These are phyloP conservation scores for Elymnias hypermnestra DNA, from an alignment of 1,140 invertebrate species.

Conservation along the genomic window DNA sequence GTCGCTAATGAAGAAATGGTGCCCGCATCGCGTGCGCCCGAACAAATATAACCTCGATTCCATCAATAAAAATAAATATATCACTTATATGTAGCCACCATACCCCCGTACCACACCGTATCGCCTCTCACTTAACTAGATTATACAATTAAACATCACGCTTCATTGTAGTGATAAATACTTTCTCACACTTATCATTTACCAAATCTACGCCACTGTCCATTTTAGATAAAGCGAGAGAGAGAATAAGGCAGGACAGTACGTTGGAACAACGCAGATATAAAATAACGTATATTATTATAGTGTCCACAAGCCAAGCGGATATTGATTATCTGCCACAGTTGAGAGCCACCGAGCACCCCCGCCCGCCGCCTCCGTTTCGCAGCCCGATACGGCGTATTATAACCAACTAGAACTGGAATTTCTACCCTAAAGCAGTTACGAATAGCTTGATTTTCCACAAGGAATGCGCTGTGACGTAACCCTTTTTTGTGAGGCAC, in stretches of 20 bases:
- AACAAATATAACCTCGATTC: slow-evolving; percentile 36
- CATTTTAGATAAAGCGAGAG: slow-evolving; percentile 71
- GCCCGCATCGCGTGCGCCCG: slow-evolving; percentile 52
- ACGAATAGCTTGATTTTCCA: slow-evolving; percentile 44
- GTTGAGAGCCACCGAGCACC: slow-evolving; percentile 68
- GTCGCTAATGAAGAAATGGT: slow-evolving; percentile 51
- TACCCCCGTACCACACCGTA: slow-evolving; percentile 28
- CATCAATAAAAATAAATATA: slow-evolving; percentile 65
- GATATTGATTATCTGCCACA: slow-evolving; percentile 78
- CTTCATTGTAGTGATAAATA: slow-evolving; percentile 74
- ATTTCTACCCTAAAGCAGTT: slow-evolving; percentile 38
- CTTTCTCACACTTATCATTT: slow-evolving; percentile 76
- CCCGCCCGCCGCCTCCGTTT: slow-evolving; percentile 27
- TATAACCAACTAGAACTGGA: slow-evolving; percentile 21
- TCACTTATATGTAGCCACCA: slow-evolving; percentile 34
- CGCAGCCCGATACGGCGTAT: slow-evolving; percentile 36
- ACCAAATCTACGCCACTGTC: slow-evolving; percentile 74
- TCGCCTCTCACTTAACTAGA: slow-evolving; percentile 56
- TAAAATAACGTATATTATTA: slow-evolving; percentile 75
- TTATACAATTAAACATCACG: slow-evolving; percentile 74
- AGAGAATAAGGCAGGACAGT: slow-evolving; percentile 16
- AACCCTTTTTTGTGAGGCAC: slow-evolving; percentile 37
- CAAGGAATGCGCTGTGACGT: slow-evolving; percentile 22
- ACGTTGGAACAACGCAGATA: slow-evolving; percentile 49
- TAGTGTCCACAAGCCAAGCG: slow-evolving; percentile 76